phyloP scores from a whole-genome alignment of 2,888 invertebrate genomes.

The Ophion obscuratus region DNA sequence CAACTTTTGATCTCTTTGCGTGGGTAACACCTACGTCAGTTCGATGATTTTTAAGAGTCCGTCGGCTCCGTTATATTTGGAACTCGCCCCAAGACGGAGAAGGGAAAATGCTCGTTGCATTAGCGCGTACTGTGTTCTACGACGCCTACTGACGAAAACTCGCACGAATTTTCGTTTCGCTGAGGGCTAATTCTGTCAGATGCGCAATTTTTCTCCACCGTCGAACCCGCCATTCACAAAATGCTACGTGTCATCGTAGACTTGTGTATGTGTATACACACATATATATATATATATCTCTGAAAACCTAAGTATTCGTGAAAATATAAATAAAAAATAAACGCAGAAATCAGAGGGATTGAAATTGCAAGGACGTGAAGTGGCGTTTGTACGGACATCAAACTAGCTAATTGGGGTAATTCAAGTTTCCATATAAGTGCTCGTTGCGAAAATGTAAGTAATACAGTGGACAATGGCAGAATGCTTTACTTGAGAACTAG shows the following conservation, averaged over 20 bases:
- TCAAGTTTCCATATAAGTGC: conserved; percentile 10
- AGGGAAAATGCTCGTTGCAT: neutral
- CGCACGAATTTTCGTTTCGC: neutral
- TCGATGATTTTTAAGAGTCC: conserved; percentile 21
- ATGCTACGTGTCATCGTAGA: neutral
- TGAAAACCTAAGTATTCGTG: neutral
- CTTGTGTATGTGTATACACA: neutral
- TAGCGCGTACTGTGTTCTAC: neutral
- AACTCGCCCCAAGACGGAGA: conserved; percentile 18
- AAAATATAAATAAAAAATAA: neutral
- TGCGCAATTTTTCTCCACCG: neutral
- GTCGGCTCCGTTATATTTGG: conserved; percentile 49
- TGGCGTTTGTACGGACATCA: neutral
- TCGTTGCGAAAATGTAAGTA: conserved; percentile 34
- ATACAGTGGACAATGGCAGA: conserved; percentile 6
- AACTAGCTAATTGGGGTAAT: conserved; percentile 42
- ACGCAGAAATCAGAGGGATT: neutral
- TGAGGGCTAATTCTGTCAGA: neutral
- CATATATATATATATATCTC: neutral
- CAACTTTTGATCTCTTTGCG: conserved; percentile 24
- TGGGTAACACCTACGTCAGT: conserved; percentile 27
- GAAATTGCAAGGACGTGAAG: too few relatives aligned
- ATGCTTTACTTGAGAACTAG: conserved; percentile 39
- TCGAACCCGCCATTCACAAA: neutral
- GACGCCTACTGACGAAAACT: neutral